Evolutionary conservation across 2,888 invertebrate genomes (phyloP).

Genomic region (Pristionchus maxplancki): DNA sequence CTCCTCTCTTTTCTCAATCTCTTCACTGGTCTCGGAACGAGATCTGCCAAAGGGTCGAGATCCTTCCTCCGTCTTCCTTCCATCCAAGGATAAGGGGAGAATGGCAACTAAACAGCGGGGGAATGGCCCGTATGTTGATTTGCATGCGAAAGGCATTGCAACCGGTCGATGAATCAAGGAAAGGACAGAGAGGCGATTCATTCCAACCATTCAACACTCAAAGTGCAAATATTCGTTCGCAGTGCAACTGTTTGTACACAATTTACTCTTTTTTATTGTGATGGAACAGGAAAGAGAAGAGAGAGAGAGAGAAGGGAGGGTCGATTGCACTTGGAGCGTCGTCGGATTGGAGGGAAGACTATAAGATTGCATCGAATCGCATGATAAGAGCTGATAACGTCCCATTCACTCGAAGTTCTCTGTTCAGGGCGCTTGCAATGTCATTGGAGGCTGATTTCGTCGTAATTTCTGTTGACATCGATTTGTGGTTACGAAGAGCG

Average conservation of each 20-base stretch:
- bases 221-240: conserved; percentile 31
- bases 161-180: conserved; percentile 15
- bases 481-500: no score
- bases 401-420: neutral
- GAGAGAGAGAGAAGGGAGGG: neutral
- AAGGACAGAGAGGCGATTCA: neutral
- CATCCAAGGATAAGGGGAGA: neutral
- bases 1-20: conserved; percentile 30
- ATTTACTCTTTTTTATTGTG: conserved; percentile 29
- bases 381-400: conserved; percentile 6
- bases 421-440: neutral
- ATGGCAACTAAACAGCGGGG: conserved; percentile 10
- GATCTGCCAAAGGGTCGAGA: conserved; percentile 39
- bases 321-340: neutral
- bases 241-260: conserved; percentile 46
- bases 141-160: conserved; percentile 40
- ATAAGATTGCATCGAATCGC: neutral
- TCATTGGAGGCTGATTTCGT: neutral
- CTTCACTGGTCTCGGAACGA: conserved; percentile 25
- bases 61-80: no score
- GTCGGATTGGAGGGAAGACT: neutral
- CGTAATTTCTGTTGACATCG: no score
- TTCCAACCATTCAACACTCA: neutral
- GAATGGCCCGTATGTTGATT: conserved; percentile 42
- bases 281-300: neutral